Evolutionary conservation across 2,888 invertebrate species (phyloP), one percentile per base, ranked within the genome.

Genomic region (Lottia gigantea): DNA sequence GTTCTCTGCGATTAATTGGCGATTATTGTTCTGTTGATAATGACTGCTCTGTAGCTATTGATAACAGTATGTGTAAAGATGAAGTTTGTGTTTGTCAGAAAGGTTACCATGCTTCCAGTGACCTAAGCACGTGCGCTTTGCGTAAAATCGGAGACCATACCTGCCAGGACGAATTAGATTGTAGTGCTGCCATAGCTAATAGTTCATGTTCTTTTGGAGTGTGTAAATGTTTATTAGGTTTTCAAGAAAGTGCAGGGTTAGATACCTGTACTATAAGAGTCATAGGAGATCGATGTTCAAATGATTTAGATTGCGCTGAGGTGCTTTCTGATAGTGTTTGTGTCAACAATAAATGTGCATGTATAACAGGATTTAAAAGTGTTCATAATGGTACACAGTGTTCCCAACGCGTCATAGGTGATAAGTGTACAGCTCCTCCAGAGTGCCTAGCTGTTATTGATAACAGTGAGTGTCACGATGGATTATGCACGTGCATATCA

Each of bases 291-390:
- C 4, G 61, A 16, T 70, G 70, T 40, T 31, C 55, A 1, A 19
- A 65, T 8, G 47, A 70, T 61, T 45, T 55, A 2, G 70, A 70
- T 64, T 70, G 70, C 26, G 45, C 40, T 11, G 65, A 47, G 25
- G 70, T 65, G 16, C 25, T 70, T 15, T 45, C 64, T 0, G 46
- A 70, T 64, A 70, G 70, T 45, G 55, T 16, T n/a, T 70, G 70
- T 46, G 61, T 40, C 40, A 31, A 61, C 23, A 40, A 46, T 19
- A 70, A 25, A 16, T 70, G 70, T 46, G 45, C 64, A 15, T 70
- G 70, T 49, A 47, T 55, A 6, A 61, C 70, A 15, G 70, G 70
- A 12, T 70, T 45, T 65, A 65, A 70, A 14, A 55, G 23, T 23
- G 15, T 23, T 0, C 19, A 23, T 8, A 23, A 55, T 14, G 23